These are phyloP conservation scores for Gavia stellata DNA, from an alignment of 2,113 vertebrate species.

Conservation along the genomic window DNA sequence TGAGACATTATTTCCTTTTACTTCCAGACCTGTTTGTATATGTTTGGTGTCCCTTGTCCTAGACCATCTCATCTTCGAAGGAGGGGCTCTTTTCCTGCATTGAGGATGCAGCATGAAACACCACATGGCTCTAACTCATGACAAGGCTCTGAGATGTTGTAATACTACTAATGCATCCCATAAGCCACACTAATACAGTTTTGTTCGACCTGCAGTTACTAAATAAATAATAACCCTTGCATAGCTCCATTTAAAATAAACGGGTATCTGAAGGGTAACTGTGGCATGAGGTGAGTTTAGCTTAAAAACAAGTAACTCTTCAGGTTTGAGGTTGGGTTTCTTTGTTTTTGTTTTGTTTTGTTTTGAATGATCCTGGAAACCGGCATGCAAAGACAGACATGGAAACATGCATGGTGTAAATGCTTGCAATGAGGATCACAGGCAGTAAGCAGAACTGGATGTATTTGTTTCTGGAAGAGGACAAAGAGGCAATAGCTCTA, in stretches of 20 bases:
- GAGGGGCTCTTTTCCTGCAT: neutral
- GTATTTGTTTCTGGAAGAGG: neutral
- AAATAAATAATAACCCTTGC: neutral
- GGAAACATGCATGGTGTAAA: neutral
- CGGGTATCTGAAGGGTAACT: neutral
- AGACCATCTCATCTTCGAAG: neutral
- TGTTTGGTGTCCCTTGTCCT: neutral
- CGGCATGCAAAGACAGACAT: neutral
- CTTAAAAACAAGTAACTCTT: neutral
- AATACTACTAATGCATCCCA: neutral
- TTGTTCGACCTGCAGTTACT: neutral
- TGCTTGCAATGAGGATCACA: neutral
- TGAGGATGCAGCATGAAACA: neutral
- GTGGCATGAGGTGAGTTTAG: neutral
- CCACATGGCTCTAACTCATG: neutral
- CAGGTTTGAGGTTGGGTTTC: neutral
- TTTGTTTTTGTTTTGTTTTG: neutral
- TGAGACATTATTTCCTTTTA: neutral
- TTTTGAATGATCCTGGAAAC: neutral
- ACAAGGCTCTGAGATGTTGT: neutral
- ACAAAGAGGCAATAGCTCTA: neutral
- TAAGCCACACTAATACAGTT: neutral
- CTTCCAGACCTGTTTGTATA: neutral
- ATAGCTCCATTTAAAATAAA: neutral
- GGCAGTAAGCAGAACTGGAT: neutral